Evolutionary conservation across 2,113 vertebrate genomes (phyloP).

Genomic region (Phainopepla nitens): DNA sequence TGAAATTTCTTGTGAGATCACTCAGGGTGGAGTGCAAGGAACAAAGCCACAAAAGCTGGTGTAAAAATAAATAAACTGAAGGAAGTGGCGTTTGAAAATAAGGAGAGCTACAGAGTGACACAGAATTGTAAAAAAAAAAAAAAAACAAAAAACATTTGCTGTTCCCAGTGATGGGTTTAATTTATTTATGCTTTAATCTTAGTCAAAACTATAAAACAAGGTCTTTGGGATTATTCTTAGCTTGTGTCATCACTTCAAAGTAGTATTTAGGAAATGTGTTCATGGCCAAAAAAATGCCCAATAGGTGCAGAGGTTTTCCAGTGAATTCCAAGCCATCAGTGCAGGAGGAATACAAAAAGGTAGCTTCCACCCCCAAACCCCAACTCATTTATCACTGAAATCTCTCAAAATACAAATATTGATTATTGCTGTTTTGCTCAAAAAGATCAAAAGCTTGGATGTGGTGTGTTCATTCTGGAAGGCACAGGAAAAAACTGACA

Average conservation of each 20-base stretch:
- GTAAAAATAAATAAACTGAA: neutral
- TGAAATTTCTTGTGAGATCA: slow-evolving; percentile 40
- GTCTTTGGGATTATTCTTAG: neutral
- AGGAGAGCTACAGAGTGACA: neutral
- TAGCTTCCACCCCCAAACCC: neutral
- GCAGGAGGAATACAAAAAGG: neutral
- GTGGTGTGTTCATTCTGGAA: neutral
- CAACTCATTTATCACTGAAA: neutral
- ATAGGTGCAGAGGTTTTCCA: neutral
- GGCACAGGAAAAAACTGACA: neutral
- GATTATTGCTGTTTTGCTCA: neutral
- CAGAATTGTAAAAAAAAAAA: neutral
- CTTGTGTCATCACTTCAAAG: neutral
- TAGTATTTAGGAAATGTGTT: neutral
- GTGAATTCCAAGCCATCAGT: neutral
- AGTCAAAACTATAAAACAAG: neutral
- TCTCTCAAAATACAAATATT: neutral
- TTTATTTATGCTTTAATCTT: neutral
- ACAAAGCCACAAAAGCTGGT: neutral
- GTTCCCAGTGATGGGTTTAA: neutral
- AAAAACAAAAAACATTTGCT: too few species aligned
- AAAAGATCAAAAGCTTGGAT: neutral
- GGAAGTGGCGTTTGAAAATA: neutral
- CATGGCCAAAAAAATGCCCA: neutral
- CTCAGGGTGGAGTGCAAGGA: neutral